These are phyloP conservation scores for Helobdella robusta DNA, from an alignment of 2,888 invertebrate genomes.

Conservation along the genomic window DNA sequence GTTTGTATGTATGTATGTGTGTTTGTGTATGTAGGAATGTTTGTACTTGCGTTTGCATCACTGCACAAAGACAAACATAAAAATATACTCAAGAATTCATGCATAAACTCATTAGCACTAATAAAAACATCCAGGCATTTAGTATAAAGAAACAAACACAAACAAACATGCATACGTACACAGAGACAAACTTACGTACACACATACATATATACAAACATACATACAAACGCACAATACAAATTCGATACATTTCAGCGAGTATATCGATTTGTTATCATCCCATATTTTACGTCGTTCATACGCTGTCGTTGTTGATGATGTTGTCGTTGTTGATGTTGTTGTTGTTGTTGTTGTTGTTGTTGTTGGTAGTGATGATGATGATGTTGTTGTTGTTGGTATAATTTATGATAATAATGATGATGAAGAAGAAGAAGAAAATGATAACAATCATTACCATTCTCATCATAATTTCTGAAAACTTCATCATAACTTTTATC, in stretches of 20 bases:
- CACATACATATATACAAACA: not conserved
- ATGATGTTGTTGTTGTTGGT: not conserved
- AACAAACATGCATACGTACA: not conserved
- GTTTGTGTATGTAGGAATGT: not conserved
- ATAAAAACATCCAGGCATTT: not conserved
- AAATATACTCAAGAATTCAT: not conserved
- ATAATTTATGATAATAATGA: not conserved
- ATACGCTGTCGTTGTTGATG: not conserved
- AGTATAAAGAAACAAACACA: not conserved
- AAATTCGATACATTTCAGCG: too few species aligned
- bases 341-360: conserved; percentile 1
- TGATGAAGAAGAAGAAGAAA: not conserved
- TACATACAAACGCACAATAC: not conserved
- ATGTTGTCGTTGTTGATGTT: not conserved
- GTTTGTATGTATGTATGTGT: conserved; percentile 1
- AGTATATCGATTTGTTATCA: too few species aligned
- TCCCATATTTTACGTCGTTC: too few species aligned
- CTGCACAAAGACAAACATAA: not conserved
- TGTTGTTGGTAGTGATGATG: not conserved
- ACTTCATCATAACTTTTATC: not conserved
- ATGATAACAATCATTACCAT: not conserved
- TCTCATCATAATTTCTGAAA: not conserved
- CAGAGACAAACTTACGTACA: not conserved
- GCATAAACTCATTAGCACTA: not conserved
- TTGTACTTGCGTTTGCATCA: not conserved